Conservation (phyloP, 2,888 invertebrate genomes). For the Eupithecia dodoneata region DNA sequence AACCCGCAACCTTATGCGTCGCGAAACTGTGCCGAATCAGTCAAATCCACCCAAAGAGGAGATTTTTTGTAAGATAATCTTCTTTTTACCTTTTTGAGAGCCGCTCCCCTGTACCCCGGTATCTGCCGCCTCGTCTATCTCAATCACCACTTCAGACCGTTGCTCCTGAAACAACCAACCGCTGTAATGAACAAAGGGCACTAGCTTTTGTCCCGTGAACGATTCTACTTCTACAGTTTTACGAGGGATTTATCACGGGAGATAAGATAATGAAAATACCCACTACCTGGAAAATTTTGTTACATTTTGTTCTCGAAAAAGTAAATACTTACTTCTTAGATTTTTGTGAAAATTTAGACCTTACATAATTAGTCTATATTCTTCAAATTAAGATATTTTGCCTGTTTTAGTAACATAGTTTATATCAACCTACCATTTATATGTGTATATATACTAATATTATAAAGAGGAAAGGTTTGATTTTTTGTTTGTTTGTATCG, state of each 20-base stretch:
- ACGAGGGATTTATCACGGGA: constrained; percentile 9
- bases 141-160: constrained; percentile 90
- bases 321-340: too few species aligned
- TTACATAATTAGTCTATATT: neutral
- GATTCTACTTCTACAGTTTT: constrained; percentile 23
- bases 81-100: constrained; percentile 75
- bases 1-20: too few species aligned
- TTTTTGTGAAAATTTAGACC: too few species aligned
- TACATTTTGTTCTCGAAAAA: neutral
- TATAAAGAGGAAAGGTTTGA: too few species aligned
- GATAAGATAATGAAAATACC: constrained; percentile 2
- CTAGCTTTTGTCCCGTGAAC: constrained; percentile 26
- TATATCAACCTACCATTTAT: neutral
- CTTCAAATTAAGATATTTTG: neutral
- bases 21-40: too few species aligned
- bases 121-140: constrained; percentile 83
- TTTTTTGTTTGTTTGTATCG: too few species aligned
- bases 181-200: constrained; percentile 30
- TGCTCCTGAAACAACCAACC: constrained; percentile 85
- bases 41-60: neutral
- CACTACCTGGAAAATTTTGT: neutral
- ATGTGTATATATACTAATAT: neutral
- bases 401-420: neutral
- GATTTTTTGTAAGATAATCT: neutral
- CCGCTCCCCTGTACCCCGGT: constrained; percentile 65